Evolutionary conservation across 2,888 invertebrate genomes (phyloP).

Genomic region (Galerucella calmariensis): DNA sequence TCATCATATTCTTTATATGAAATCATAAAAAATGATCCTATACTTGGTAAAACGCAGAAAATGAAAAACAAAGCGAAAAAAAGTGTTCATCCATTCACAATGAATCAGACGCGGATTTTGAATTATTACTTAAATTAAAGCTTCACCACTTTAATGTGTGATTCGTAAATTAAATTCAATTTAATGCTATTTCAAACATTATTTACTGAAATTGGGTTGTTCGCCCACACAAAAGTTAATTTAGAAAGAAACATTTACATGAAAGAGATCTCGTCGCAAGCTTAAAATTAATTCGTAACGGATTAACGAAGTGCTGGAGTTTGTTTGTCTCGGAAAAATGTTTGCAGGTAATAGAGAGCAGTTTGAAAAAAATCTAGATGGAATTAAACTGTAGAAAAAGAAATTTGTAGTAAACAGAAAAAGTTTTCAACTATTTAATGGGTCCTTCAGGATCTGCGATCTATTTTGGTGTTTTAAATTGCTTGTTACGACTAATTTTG

Average conservation of each 20-base stretch:
- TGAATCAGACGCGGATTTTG: background rate
- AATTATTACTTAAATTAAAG: background rate
- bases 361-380: background rate
- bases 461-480: too few relatives aligned
- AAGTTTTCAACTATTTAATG: too few relatives aligned
- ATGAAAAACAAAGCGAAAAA: background rate
- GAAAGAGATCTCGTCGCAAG: slow-evolving; percentile 5
- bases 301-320: slow-evolving; percentile 4
- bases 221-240: slow-evolving; percentile 7
- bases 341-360: slow-evolving; percentile 1
- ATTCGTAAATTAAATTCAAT: background rate
- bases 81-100: background rate
- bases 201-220: background rate
- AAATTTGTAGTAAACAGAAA: too few relatives aligned
- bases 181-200: background rate
- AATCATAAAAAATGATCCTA: too few relatives aligned
- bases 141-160: slow-evolving; percentile 1
- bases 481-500: too few relatives aligned
- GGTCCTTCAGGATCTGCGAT: too few relatives aligned
- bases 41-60: too few relatives aligned
- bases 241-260: slow-evolving; percentile 3
- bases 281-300: slow-evolving; percentile 1
- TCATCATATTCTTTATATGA: too few relatives aligned
- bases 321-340: slow-evolving; percentile 11
- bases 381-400: too few relatives aligned